Conservation (phyloP, 37 sponge, comb jelly and placozoan species). For the Bolinopsis microptera region DNA sequence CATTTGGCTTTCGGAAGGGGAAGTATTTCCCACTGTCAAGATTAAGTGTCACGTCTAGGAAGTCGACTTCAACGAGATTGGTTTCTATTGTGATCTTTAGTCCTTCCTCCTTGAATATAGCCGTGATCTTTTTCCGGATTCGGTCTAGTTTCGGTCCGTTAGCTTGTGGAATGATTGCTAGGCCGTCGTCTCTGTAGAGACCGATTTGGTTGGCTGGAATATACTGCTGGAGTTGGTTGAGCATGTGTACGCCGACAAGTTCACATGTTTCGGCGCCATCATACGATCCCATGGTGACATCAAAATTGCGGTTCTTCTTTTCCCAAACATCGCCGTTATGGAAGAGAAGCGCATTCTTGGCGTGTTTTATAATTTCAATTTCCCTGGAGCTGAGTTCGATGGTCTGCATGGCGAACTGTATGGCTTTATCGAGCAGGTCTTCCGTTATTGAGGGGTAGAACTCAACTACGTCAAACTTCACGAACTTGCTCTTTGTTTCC, state of each 20-base stretch:
- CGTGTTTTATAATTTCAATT: background rate
- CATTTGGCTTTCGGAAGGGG: background rate
- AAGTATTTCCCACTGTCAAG: background rate
- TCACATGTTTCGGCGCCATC: slow-evolving; percentile 3
- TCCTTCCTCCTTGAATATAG: background rate
- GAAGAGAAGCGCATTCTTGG: background rate
- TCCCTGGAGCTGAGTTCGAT: background rate
- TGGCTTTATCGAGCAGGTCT: background rate
- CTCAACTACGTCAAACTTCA: background rate
- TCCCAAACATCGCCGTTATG: background rate
- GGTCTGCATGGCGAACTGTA: background rate
- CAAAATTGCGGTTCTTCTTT: slow-evolving; percentile 1
- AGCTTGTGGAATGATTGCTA: background rate
- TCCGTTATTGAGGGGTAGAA: slow-evolving; percentile 37
- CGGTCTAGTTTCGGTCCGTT: background rate
- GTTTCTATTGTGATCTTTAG: background rate
- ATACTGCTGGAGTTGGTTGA: background rate
- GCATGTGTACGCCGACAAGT: background rate
- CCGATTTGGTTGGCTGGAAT: background rate
- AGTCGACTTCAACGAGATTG: background rate
- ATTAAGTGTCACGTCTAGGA: slow-evolving; percentile 1
- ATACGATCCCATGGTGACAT: background rate
- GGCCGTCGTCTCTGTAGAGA: background rate
- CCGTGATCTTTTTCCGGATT: background rate
- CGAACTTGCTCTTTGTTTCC: background rate